Conservation (phyloP, 2,113 vertebrate genomes). For the Chamaetylas fuelleborni region DNA sequence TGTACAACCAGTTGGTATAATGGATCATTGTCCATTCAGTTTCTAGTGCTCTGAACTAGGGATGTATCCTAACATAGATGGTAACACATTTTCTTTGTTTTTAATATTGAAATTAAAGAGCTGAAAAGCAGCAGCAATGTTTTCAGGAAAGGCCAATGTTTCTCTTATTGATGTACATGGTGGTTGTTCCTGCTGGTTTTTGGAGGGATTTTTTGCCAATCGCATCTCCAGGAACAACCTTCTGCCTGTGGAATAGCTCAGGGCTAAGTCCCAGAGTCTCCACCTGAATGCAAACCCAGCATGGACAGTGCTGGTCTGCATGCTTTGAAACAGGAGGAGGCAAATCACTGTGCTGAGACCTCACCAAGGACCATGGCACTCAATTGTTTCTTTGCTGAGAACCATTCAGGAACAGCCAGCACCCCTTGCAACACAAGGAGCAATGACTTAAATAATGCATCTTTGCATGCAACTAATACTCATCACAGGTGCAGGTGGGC, state of each 20-base stretch:
- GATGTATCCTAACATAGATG: rapidly evolving
- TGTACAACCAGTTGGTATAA: neutral
- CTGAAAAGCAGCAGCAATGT: neutral
- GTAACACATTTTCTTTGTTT: neutral
- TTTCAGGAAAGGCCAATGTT: neutral
- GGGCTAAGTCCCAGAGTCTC: neutral
- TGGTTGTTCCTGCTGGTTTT: rapidly evolving
- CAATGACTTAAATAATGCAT: neutral
- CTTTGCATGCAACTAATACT: neutral
- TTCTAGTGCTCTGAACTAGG: neutral
- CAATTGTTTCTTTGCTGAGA: neutral
- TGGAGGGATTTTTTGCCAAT: neutral
- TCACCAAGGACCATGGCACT: rapidly evolving
- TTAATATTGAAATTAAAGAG: neutral
- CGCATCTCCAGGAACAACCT: neutral
- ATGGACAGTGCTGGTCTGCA: neutral
- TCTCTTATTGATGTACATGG: neutral
- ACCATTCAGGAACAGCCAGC: neutral
- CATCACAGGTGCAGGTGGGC: neutral
- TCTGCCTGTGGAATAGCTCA: neutral
- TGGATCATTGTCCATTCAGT: neutral
- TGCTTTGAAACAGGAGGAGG: neutral
- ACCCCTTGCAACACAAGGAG: neutral
- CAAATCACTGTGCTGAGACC: neutral
- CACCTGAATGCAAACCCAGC: neutral